Evolutionary conservation across 2,888 invertebrate genomes (phyloP).

Genomic region (Idaea straminata): DNA sequence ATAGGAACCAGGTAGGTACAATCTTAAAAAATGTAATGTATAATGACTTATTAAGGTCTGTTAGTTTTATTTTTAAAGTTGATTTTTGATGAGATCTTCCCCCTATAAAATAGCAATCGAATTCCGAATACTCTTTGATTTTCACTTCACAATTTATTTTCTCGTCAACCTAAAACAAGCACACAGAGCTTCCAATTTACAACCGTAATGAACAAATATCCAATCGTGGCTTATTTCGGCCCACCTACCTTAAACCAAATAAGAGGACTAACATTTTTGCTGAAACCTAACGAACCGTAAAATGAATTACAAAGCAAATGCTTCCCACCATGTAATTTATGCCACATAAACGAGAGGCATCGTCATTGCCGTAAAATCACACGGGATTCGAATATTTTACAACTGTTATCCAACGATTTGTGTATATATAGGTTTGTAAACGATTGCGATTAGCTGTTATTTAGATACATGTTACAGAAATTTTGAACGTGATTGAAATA

Average conservation of each 20-base stretch:
- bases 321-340: slow-evolving; percentile 44
- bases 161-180: neutral
- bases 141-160: neutral
- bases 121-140: neutral
- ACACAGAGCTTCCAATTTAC: neutral
- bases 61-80: neutral
- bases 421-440: neutral
- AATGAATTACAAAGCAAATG: slow-evolving; percentile 53
- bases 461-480: neutral
- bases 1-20: too few relatives aligned
- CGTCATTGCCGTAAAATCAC: slow-evolving; percentile 40
- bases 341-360: slow-evolving; percentile 27
- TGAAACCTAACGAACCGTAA: slow-evolving; percentile 51
- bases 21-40: too few relatives aligned
- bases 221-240: slow-evolving; percentile 3
- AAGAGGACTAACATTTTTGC: slow-evolving; percentile 28
- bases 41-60: too few relatives aligned
- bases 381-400: slow-evolving; percentile 38
- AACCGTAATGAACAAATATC: neutral
- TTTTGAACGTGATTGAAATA: neutral
- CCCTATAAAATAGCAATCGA: neutral
- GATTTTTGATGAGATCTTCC: neutral
- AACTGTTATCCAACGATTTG: slow-evolving; percentile 22
- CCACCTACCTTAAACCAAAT: slow-evolving; percentile 20
- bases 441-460: neutral